Conservation (phyloP, 2,113 vertebrate species). For the Xiphophorus maculatus region DNA sequence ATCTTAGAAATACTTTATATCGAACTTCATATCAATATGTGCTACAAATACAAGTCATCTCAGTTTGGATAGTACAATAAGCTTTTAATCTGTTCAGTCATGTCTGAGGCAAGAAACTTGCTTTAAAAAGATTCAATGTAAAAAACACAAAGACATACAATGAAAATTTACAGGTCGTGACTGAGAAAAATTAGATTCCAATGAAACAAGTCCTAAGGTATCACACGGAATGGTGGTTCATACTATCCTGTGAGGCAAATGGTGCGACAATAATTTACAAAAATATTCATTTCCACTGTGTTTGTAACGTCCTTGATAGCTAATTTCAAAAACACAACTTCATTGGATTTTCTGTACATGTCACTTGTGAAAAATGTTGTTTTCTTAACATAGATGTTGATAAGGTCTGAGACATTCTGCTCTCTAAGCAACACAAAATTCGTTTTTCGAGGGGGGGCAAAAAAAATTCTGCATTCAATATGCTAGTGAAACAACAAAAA, state of each 20-base stretch:
- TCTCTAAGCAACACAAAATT: constrained; percentile 60
- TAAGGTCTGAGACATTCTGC: constrained; percentile 67
- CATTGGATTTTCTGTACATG: constrained; percentile 26
- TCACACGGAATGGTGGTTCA: constrained; percentile 35
- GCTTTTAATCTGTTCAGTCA: constrained; percentile 73
- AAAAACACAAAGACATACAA: constrained; percentile 77
- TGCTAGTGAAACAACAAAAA: constrained; percentile 50
- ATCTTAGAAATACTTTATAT: constrained; percentile 72
- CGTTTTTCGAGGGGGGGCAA: constrained; percentile 39
- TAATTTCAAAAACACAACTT: background rate
- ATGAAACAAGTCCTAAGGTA: constrained; percentile 54
- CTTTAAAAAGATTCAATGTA: constrained; percentile 74
- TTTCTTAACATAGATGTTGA: constrained; percentile 48
- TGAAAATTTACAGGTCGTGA: constrained; percentile 66
- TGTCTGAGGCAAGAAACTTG: constrained; percentile 67
- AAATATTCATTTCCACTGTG: constrained; percentile 47
- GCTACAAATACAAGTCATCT: constrained; percentile 67
- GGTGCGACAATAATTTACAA: constrained; percentile 58
- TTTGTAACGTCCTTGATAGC: constrained; percentile 20
- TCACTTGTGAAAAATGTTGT: constrained; percentile 50
- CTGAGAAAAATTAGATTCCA: constrained; percentile 57
- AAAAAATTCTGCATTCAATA: constrained; percentile 39
- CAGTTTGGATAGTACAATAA: constrained; percentile 68
- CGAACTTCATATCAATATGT: constrained; percentile 68
- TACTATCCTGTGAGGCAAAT: constrained; percentile 54